phyloP scores from a whole-genome alignment of 2,113 vertebrate species.

The Saiga tatarica region DNA sequence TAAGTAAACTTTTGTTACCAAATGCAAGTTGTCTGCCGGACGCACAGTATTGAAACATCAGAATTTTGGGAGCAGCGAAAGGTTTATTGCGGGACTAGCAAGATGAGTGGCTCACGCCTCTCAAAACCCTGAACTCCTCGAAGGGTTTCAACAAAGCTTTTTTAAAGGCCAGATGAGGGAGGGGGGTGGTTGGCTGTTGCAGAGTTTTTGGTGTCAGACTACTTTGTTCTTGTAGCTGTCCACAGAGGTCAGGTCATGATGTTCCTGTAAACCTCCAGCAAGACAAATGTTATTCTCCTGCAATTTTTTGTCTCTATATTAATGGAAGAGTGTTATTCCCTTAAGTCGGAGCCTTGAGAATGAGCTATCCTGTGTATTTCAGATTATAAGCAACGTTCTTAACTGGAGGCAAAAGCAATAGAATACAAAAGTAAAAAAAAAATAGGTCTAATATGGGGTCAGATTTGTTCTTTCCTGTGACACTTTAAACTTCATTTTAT shows the following conservation, averaged over 20 bases:
- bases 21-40: neutral
- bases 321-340: neutral
- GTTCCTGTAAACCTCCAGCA: neutral
- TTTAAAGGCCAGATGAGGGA: neutral
- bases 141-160: neutral
- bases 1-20: neutral
- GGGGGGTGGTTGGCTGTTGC: neutral
- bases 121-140: fast-evolving
- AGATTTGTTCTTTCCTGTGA: neutral
- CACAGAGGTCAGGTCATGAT: neutral
- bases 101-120: no score
- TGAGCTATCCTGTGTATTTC: neutral
- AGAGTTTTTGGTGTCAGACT: neutral
- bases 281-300: neutral
- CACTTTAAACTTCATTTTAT: neutral
- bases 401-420: neutral
- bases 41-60: neutral
- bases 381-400: neutral
- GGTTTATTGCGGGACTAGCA: neutral
- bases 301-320: neutral
- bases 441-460: neutral
- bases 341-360: neutral
- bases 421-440: neutral
- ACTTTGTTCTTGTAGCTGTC: neutral
- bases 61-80: neutral